Conservation (phyloP, 1,140 invertebrate species). For the Pogonus chalceus region DNA sequence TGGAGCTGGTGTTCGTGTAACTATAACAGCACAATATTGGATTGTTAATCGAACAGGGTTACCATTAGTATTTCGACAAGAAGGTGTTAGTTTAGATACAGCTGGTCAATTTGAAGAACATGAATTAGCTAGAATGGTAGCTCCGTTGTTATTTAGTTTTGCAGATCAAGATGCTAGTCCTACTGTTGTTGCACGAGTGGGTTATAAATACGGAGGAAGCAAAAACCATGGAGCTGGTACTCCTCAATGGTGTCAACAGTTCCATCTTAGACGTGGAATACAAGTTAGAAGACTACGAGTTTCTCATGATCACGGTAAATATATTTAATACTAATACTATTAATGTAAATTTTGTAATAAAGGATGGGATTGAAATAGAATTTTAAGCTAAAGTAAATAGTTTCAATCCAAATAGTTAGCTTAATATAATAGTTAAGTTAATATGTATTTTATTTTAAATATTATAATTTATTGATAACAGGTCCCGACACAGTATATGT, state of each 20-base stretch:
- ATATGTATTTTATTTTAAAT: too few species aligned
- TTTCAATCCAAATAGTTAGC: too few species aligned
- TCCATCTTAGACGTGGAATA: constrained; percentile 68
- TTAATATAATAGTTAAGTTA: too few species aligned
- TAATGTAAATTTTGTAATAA: too few species aligned
- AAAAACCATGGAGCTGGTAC: neutral
- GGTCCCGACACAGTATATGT: constrained; percentile 62
- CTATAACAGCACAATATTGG: constrained; percentile 83
- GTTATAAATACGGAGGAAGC: neutral
- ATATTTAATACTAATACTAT: too few species aligned
- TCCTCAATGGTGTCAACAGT: constrained; percentile 68
- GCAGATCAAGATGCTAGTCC: constrained; percentile 72
- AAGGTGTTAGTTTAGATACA: constrained; percentile 65
- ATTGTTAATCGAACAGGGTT: constrained; percentile 91
- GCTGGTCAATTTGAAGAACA: constrained; percentile 93
- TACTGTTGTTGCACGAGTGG: constrained; percentile 52
- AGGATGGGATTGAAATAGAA: too few species aligned
- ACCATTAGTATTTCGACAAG: constrained; percentile 88
- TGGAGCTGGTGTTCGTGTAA: constrained; percentile 37
- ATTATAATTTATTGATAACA: too few species aligned
- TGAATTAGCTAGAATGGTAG: constrained; percentile 82
- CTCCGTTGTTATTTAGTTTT: constrained; percentile 91
- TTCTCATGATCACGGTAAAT: constrained; percentile 6
- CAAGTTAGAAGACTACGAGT: constrained; percentile 39
- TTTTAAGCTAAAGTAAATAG: too few species aligned